Conservation (phyloP, 2,888 invertebrate species). For the Drosophila flavopinicola region DNA sequence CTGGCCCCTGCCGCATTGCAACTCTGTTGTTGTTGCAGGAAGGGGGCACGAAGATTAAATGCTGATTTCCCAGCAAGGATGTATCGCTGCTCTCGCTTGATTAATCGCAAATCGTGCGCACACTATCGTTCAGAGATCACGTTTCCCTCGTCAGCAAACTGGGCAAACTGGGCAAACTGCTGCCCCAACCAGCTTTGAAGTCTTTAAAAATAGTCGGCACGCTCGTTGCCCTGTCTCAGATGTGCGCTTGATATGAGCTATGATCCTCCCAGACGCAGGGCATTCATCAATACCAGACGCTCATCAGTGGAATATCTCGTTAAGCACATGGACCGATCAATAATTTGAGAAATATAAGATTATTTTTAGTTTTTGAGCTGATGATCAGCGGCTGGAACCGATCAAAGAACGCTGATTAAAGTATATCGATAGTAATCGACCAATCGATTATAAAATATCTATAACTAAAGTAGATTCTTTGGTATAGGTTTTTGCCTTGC, state of each 20-base stretch:
- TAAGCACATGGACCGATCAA: not conserved
- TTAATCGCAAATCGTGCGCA: slow-evolving; percentile 79
- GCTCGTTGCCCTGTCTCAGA: slow-evolving; percentile 30
- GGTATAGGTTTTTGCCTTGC: no score
- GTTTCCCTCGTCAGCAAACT: slow-evolving; percentile 58
- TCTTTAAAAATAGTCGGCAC: slow-evolving; percentile 57
- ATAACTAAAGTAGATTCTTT: no score
- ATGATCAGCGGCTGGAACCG: no score
- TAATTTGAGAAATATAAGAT: not conserved
- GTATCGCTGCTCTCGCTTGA: slow-evolving; percentile 57
- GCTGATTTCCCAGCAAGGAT: slow-evolving; percentile 73
- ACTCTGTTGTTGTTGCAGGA: slow-evolving; percentile 40
- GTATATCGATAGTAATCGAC: no score
- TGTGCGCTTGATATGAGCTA: slow-evolving; percentile 28
- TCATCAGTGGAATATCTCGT: slow-evolving; percentile 11
- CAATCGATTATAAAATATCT: no score
- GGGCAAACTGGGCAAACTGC: slow-evolving; percentile 27
- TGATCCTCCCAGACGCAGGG: slow-evolving; percentile 7
- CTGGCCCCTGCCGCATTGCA: slow-evolving; percentile 24
- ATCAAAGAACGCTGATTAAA: no score
- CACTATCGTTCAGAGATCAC: slow-evolving; percentile 73
- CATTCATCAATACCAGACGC: slow-evolving; percentile 17
- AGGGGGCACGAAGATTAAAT: slow-evolving; percentile 58
- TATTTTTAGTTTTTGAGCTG: no score
- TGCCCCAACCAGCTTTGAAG: slow-evolving; percentile 28